Percentiles rank a stretch among this genome's conserved stretches.
phyloP scores from a whole-genome alignment of 2,797 vertebrate species.

The Catharus ustulatus region DNA sequence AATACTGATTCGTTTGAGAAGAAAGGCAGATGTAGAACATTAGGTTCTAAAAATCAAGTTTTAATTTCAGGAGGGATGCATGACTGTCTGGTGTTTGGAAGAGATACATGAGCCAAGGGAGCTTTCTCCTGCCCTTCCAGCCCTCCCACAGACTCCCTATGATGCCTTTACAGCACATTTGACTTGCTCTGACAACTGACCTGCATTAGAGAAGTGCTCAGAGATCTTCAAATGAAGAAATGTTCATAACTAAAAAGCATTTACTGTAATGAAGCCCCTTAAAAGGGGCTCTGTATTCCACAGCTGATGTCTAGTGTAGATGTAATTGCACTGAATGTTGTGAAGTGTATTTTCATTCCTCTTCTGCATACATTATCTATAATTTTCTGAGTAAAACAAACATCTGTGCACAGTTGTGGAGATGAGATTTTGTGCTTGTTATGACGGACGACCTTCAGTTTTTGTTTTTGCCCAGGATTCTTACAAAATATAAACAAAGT shows the following conservation, averaged over 20 bases:
- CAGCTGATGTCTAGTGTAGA: neutral
- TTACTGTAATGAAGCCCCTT: slow-evolving; percentile 25
- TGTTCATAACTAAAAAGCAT: slow-evolving; percentile 1
- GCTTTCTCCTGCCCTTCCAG: neutral
- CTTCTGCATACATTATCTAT: neutral
- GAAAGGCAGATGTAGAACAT: neutral
- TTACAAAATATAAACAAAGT: neutral
- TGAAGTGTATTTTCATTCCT: neutral
- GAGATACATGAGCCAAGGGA: neutral
- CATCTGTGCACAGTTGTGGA: slow-evolving; percentile 19
- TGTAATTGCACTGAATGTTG: neutral
- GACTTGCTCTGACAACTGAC: neutral
- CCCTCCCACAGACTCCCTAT: neutral
- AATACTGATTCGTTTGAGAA: neutral
- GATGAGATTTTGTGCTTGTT: neutral
- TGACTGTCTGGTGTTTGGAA: neutral
- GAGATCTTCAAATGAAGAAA: slow-evolving; percentile 13
- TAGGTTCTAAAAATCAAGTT: neutral
- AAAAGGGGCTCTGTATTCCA: neutral
- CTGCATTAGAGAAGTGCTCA: neutral
- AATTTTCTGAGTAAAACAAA: slow-evolving; percentile 23
- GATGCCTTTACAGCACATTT: neutral
- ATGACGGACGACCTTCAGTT: neutral
- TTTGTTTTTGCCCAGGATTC: neutral
- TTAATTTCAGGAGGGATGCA: neutral